These are phyloP conservation scores for Zoanthus solanderi DNA, from an alignment of 92 coral and sea anemone genomes.

Conservation along the genomic window DNA sequence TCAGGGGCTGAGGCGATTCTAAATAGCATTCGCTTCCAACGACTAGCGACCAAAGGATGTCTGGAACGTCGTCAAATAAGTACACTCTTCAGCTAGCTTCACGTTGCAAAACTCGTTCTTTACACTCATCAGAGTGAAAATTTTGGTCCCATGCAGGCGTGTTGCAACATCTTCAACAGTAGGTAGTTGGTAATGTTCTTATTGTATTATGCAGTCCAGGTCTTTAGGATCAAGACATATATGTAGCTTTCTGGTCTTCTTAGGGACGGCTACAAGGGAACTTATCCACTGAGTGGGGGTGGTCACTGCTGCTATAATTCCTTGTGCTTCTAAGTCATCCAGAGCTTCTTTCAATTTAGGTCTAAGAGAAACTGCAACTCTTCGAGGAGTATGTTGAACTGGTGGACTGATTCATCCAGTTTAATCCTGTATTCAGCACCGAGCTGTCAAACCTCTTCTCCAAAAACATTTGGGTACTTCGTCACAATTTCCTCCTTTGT, in stretches of 20 bases:
- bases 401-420: too few species aligned
- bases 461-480: neutral
- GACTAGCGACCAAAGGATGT: neutral
- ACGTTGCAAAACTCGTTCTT: constrained; percentile 52
- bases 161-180: constrained; percentile 34
- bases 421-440: too few species aligned
- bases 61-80: neutral
- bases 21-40: neutral
- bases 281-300: neutral
- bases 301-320: too few species aligned
- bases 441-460: too few species aligned
- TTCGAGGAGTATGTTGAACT: too few species aligned
- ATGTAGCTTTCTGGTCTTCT: too few species aligned
- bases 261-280: too few species aligned
- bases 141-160: constrained; percentile 3
- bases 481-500: too few species aligned
- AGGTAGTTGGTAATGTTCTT: constrained; percentile 15
- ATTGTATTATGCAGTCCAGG: constrained; percentile 10
- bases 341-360: too few species aligned
- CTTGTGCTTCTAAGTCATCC: too few species aligned
- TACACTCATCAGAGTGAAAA: neutral
- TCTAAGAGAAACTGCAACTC: too few species aligned
- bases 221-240: neutral
- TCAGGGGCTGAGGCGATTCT: neutral
- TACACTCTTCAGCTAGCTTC: constrained; percentile 11